Percentiles rank a stretch among this genome's conserved stretches.
Evolutionary conservation across 2,888 invertebrate species (phyloP).

Genomic region (Gasteruption jaculator): DNA sequence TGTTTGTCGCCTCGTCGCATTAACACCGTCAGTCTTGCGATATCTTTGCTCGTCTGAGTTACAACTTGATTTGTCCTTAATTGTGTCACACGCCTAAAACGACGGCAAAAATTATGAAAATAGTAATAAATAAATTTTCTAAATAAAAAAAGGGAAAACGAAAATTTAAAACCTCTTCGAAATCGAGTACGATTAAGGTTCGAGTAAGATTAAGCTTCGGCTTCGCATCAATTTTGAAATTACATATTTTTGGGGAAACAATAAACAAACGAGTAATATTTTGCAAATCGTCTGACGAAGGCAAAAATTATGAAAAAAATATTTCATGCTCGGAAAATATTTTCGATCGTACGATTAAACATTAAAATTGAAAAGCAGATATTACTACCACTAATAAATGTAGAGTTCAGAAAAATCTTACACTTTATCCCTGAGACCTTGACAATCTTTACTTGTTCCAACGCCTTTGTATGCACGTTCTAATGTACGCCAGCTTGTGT

Average conservation of each 20-base stretch:
- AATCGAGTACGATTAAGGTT: too few relatives aligned
- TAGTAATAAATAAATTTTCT: neutral
- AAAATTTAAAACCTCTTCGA: too few relatives aligned
- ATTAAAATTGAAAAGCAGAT: neutral
- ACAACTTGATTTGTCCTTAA: conserved; percentile 71
- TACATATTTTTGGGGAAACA: too few relatives aligned
- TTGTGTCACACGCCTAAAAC: conserved; percentile 67
- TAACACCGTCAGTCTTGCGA: conserved; percentile 67
- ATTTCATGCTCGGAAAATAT: neutral
- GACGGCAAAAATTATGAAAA: conserved; percentile 6
- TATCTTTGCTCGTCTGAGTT: conserved; percentile 67
- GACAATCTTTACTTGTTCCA: conserved; percentile 71
- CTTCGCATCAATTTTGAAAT: too few relatives aligned
- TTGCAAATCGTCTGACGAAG: too few relatives aligned
- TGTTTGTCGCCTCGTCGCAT: conserved; percentile 72
- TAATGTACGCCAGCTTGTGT: conserved; percentile 66
- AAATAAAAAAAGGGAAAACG: neutral
- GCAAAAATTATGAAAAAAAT: conserved; percentile 7
- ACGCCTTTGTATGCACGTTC: conserved; percentile 72
- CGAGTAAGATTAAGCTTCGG: too few relatives aligned
- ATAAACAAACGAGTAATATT: too few relatives aligned
- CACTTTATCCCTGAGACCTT: conserved; percentile 64
- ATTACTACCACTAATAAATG: neutral
- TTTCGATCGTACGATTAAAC: too few relatives aligned
- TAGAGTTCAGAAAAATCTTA: conserved; percentile 41